A percentile compares a stretch with the other conserved stretches of the same genome.
Conservation (phyloP, 2,797 vertebrate species). For the Hybognathus amarus region DNA sequence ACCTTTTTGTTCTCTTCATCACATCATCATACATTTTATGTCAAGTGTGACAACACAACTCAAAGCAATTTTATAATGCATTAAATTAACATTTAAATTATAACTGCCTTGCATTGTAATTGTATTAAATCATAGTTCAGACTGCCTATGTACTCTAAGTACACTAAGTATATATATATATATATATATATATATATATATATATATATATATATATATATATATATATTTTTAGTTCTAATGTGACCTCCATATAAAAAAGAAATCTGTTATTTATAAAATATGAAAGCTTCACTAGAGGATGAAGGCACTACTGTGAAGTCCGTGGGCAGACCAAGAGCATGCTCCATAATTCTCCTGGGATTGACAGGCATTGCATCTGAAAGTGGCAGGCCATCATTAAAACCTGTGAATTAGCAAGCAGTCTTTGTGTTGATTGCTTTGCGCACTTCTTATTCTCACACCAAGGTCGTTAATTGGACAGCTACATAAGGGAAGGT, state of each 20-base stretch:
- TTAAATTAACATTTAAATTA: neutral
- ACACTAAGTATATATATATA: neutral
- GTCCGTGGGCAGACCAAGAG: neutral
- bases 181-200: too few relatives aligned
- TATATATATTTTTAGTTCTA: too few relatives aligned
- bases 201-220: too few relatives aligned
- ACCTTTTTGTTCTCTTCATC: neutral
- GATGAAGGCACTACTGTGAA: neutral
- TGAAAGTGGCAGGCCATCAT: slow-evolving; percentile 52
- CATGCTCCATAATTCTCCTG: slow-evolving; percentile 17
- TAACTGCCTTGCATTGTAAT: neutral
- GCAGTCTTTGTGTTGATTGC: slow-evolving; percentile 50
- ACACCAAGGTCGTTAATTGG: slow-evolving; percentile 36
- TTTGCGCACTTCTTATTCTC: slow-evolving; percentile 43
- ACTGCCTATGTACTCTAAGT: neutral
- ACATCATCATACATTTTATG: neutral
- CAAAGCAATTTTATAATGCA: neutral
- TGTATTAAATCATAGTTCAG: neutral
- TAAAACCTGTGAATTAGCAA: slow-evolving; percentile 46
- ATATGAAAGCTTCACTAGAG: neutral
- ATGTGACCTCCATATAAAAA: neutral
- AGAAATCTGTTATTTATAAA: neutral
- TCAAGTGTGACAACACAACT: neutral
- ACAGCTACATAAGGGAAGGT: slow-evolving; percentile 8
- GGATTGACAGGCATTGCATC: slow-evolving; percentile 49